phyloP scores from a whole-genome alignment of 2,888 invertebrate species.

The Endomychus coccineus region DNA sequence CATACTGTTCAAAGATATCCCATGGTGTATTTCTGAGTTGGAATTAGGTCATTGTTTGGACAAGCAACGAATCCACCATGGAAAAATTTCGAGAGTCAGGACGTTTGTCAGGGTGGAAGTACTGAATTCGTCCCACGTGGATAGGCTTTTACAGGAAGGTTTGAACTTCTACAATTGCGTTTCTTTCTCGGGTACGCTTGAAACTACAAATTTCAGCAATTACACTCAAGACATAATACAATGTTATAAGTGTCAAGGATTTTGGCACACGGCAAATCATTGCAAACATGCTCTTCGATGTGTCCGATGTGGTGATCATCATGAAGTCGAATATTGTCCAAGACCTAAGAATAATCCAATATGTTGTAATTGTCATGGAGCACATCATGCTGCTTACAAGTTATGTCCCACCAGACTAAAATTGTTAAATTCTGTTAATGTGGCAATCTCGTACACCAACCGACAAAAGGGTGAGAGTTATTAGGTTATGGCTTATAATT shows the following conservation, averaged over 20 bases:
- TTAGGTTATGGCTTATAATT: no score
- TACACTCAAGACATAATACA: conserved; percentile 43
- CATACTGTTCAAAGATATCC: conserved; percentile 44
- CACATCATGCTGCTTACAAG: conserved; percentile 48
- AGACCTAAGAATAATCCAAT: conserved; percentile 45
- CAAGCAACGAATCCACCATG: conserved; percentile 42
- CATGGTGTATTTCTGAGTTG: conserved; percentile 46
- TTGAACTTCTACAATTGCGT: conserved; percentile 47
- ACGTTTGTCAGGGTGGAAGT: conserved; percentile 36
- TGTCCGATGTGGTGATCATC: conserved; percentile 48
- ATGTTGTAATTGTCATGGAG: conserved; percentile 49
- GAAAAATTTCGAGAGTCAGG: conserved; percentile 40
- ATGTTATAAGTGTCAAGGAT: conserved; percentile 49
- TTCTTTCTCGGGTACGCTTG: conserved; percentile 41
- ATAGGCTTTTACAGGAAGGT: conserved; percentile 44
- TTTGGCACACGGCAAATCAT: conserved; percentile 50
- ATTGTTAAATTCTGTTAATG: conserved; percentile 39
- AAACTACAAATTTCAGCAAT: conserved; percentile 36
- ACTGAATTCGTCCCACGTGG: conserved; percentile 42
- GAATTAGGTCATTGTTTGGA: conserved; percentile 44
- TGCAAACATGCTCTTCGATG: conserved; percentile 44
- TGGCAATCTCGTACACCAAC: no score
- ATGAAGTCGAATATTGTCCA: conserved; percentile 46
- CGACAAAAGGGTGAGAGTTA: no score
- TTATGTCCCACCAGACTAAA: conserved; percentile 46